Conservation (phyloP, 2,888 invertebrate species). For the Caenorhabditis drosophilae region DNA sequence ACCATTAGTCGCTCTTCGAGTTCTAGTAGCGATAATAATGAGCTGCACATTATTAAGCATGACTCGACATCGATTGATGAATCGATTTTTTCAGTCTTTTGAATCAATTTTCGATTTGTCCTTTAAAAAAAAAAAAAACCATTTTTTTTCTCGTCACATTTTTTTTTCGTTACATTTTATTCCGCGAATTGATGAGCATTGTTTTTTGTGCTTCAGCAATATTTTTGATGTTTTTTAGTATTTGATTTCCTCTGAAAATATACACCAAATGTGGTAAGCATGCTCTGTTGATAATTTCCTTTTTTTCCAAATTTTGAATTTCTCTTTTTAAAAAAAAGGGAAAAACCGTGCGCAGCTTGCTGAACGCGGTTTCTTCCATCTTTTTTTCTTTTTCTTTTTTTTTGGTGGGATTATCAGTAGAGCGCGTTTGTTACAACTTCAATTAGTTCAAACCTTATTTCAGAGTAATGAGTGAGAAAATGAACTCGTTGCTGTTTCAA, state of each 20-base stretch:
- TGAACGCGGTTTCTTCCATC: too few relatives aligned
- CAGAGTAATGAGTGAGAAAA: conserved; percentile 46
- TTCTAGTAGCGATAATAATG: conserved; percentile 38
- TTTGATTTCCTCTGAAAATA: conserved; percentile 29
- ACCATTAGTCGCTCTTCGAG: conserved; percentile 45
- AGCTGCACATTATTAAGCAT: conserved; percentile 36
- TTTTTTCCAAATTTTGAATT: too few relatives aligned
- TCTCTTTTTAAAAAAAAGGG: too few relatives aligned
- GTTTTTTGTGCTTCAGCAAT: conserved; percentile 36
- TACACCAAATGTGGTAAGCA: not conserved
- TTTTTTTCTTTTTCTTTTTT: too few relatives aligned
- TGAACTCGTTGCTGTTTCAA: conserved; percentile 38
- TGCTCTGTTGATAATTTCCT: too few relatives aligned
- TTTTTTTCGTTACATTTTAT: conserved; percentile 24
- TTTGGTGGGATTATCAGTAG: too few relatives aligned
- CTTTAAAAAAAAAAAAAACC: not conserved
- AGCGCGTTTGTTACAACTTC: too few relatives aligned
- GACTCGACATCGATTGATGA: conserved; percentile 35
- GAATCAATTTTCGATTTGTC: conserved; percentile 13
- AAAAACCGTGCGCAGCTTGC: too few relatives aligned
- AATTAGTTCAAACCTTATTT: too few relatives aligned
- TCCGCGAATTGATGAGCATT: conserved; percentile 11
- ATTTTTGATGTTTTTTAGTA: conserved; percentile 35
- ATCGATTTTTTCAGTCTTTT: conserved; percentile 21
- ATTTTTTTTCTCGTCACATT: too few relatives aligned